These are phyloP conservation scores for Synanthedon formicaeformis DNA, from an alignment of 2,888 invertebrate genomes.

Conservation along the genomic window DNA sequence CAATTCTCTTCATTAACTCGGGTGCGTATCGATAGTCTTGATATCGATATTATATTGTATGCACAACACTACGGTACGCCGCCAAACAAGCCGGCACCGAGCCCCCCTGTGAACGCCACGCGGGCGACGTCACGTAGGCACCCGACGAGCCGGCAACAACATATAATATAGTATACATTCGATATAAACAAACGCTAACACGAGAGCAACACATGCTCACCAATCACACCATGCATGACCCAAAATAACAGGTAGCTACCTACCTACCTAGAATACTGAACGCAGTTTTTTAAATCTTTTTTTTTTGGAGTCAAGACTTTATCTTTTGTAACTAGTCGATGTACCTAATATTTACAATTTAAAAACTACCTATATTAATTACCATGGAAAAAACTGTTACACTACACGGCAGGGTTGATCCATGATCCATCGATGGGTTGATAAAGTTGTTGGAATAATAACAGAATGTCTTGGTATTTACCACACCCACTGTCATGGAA, in stretches of 20 bases:
- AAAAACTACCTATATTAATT: too few relatives aligned
- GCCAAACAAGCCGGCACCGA: constrained; percentile 37
- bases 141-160: constrained; percentile 1
- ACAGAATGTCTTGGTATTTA: too few relatives aligned
- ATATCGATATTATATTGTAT: background rate
- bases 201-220: constrained; percentile 1
- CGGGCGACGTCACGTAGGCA: constrained; percentile 66
- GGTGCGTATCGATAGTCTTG: background rate
- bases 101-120: constrained; percentile 32
- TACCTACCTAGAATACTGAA: background rate
- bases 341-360: too few relatives aligned
- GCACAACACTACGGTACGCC: constrained; percentile 25
- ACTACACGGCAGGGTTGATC: too few relatives aligned
- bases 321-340: too few relatives aligned
- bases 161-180: background rate
- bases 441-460: too few relatives aligned
- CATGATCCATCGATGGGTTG: too few relatives aligned
- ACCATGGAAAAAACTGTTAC: too few relatives aligned
- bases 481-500: too few relatives aligned
- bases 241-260: constrained; percentile 5
- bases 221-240: constrained; percentile 6
- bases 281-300: too few relatives aligned
- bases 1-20: too few relatives aligned
- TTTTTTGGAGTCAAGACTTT: too few relatives aligned
- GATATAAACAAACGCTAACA: constrained; percentile 1